Evolutionary conservation across 2,113 vertebrate species (phyloP).

Genomic region (Scatophagus argus): DNA sequence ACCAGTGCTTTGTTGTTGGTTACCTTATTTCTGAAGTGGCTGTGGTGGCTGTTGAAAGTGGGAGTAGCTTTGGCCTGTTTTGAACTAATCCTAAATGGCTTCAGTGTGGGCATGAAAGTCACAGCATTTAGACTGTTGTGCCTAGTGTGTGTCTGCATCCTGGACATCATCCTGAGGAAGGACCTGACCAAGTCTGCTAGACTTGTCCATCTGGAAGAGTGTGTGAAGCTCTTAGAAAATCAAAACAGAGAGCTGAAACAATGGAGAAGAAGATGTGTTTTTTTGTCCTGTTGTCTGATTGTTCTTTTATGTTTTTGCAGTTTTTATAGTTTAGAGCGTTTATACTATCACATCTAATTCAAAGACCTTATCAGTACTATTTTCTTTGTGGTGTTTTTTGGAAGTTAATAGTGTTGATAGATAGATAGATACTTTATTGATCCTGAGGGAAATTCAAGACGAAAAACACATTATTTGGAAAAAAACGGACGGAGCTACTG

Average conservation of each 20-base stretch:
- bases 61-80: not conserved
- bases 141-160: not conserved
- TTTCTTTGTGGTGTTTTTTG: not conserved
- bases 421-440: too few species aligned
- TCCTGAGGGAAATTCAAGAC: too few species aligned
- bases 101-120: not conserved
- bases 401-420: not conserved
- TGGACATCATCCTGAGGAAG: not conserved
- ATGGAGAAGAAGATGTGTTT: not conserved
- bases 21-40: not conserved
- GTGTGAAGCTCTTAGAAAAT: not conserved
- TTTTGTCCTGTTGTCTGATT: not conserved
- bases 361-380: not conserved
- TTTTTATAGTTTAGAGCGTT: fast-evolving
- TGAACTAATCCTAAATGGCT: not conserved
- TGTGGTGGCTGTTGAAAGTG: not conserved
- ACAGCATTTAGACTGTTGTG: not conserved
- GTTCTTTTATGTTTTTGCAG: not conserved
- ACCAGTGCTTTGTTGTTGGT: not conserved
- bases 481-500: too few species aligned
- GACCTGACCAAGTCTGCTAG: not conserved
- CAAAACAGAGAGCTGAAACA: not conserved
- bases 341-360: not conserved
- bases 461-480: too few species aligned
- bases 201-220: not conserved